A percentile compares a stretch with the other conserved stretches of the same genome.
Evolutionary conservation across 2,113 vertebrate genomes (phyloP).

Genomic region (Ptilonorhynchus violaceus): DNA sequence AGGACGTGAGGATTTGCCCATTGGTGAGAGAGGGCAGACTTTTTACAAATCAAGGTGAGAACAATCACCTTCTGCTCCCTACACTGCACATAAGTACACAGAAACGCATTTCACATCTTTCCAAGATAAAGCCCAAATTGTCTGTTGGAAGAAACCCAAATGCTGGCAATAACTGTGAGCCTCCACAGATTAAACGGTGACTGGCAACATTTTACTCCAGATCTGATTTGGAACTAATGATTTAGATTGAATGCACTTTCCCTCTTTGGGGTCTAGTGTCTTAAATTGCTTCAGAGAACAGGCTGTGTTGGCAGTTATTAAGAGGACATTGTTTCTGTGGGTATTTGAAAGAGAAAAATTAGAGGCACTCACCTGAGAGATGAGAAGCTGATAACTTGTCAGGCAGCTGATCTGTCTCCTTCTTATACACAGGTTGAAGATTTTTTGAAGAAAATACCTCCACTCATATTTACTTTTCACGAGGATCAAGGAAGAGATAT

Average conservation of each 20-base stretch:
- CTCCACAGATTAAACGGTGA: not conserved
- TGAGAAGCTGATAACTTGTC: not conserved
- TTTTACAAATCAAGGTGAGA: not conserved
- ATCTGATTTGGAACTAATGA: not conserved
- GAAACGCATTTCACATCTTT: not conserved
- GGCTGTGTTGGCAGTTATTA: not conserved
- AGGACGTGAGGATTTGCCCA: not conserved
- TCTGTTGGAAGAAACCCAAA: not conserved
- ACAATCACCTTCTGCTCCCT: not conserved
- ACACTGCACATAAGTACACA: not conserved
- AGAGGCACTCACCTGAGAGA: not conserved
- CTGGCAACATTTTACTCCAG: not conserved
- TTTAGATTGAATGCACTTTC: not conserved
- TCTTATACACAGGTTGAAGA: constrained; percentile 74
- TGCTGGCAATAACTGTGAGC: not conserved
- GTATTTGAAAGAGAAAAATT: not conserved
- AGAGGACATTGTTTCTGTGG: not conserved
- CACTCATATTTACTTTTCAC: constrained; percentile 68
- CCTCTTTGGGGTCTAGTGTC: not conserved
- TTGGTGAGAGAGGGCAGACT: not conserved
- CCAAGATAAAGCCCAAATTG: not conserved
- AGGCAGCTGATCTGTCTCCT: not conserved
- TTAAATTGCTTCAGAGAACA: not conserved
- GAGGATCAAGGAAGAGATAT: constrained; percentile 56
- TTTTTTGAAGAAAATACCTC: constrained; percentile 80